phyloP scores from a whole-genome alignment of 2,113 vertebrate species.

The Globicephala melas region DNA sequence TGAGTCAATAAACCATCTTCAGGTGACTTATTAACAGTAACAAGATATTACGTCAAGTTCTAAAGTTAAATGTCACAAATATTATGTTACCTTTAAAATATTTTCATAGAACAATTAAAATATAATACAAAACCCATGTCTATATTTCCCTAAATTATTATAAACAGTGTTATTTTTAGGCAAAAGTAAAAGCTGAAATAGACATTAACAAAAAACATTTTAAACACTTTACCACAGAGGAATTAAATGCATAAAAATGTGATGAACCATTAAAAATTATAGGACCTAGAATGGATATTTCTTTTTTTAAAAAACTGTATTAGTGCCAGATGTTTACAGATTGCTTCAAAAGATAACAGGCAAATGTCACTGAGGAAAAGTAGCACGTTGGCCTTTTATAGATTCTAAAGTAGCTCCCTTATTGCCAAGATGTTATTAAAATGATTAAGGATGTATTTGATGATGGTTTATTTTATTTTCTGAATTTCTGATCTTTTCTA shows the following conservation, averaged over 20 bases:
- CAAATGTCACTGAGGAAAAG: background rate
- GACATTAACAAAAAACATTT: background rate
- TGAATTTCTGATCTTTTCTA: conserved; percentile 29
- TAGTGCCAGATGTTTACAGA: background rate
- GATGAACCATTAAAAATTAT: conserved; percentile 40
- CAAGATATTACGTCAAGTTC: background rate
- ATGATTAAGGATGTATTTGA: conserved; percentile 14
- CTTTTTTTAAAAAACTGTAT: conserved; percentile 1
- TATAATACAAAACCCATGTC: background rate
- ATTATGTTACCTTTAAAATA: background rate
- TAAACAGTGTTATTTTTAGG: background rate
- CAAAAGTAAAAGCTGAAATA: conserved; percentile 54
- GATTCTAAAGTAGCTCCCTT: background rate
- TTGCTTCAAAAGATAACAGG: background rate
- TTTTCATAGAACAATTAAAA: conserved; percentile 28
- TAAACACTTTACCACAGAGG: conserved; percentile 17
- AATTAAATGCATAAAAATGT: conserved; percentile 39
- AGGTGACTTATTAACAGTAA: background rate
- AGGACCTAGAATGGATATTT: background rate
- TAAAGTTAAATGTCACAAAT: conserved; percentile 11
- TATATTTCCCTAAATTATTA: conserved; percentile 4
- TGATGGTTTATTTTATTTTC: background rate
- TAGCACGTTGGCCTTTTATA: background rate
- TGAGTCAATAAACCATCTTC: background rate
- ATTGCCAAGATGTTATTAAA: background rate